Conservation (phyloP, 1,140 invertebrate species). For the Triops cancriformis region DNA sequence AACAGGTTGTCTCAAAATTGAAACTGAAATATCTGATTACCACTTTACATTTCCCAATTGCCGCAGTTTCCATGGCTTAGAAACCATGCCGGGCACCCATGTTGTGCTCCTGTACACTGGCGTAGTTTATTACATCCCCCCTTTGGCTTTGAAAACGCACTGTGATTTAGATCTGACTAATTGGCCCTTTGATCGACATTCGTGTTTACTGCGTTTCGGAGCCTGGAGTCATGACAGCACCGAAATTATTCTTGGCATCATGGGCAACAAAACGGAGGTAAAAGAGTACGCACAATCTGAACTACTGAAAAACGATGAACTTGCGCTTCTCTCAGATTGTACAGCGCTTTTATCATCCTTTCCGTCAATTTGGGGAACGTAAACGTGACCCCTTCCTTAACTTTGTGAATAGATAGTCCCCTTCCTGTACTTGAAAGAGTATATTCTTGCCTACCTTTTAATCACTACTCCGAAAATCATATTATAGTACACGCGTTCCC, state of each 20-base stretch:
- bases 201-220: constrained; percentile 23
- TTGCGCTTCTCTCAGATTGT: too few relatives aligned
- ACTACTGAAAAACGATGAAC: neutral
- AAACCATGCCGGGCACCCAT: constrained; percentile 4
- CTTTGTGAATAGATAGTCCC: too few relatives aligned
- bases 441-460: too few relatives aligned
- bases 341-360: too few relatives aligned
- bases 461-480: neutral
- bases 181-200: constrained; percentile 26
- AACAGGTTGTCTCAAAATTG: constrained; percentile 18
- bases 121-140: constrained; percentile 20
- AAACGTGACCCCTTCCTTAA: too few relatives aligned
- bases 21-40: neutral
- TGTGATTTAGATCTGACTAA: constrained; percentile 26
- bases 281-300: neutral
- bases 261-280: constrained; percentile 21
- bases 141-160: constrained; percentile 21
- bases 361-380: too few relatives aligned
- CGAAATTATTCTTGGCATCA: constrained; percentile 20
- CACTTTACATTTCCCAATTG: neutral
- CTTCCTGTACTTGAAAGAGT: too few relatives aligned
- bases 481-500: neutral
- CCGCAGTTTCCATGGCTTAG: constrained; percentile 19
- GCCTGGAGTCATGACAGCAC: constrained; percentile 24
- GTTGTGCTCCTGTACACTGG: constrained; percentile 22